A percentile compares a stretch with the other conserved stretches of the same genome.
These are phyloP conservation scores for Danio aesculapii DNA, from an alignment of 2,797 vertebrate genomes.

Conservation along the genomic window DNA sequence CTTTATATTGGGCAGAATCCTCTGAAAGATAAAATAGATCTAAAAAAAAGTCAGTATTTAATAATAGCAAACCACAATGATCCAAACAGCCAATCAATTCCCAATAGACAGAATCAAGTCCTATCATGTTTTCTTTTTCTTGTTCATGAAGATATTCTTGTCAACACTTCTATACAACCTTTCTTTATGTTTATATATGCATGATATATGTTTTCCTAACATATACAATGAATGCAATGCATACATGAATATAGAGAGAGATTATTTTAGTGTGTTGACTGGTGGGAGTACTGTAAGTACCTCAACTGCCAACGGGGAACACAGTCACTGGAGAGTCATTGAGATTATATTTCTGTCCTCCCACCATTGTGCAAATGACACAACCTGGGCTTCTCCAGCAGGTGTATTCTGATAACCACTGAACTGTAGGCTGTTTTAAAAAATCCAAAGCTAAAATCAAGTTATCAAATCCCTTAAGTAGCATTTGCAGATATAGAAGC, in stretches of 20 bases:
- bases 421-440: background rate
- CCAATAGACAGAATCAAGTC: too few relatives aligned
- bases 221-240: background rate
- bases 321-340: constrained; percentile 7
- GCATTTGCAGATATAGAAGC: background rate
- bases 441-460: background rate
- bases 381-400: background rate
- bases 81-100: too few relatives aligned
- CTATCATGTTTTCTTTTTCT: too few relatives aligned
- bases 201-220: background rate
- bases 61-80: too few relatives aligned
- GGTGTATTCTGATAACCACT: constrained; percentile 10
- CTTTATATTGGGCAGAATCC: background rate
- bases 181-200: too few relatives aligned
- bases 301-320: background rate
- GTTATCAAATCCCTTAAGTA: background rate
- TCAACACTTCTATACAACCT: too few relatives aligned
- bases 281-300: background rate
- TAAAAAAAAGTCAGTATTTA: too few relatives aligned
- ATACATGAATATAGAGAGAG: background rate
- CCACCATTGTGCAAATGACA: constrained; percentile 6
- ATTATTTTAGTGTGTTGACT: constrained; percentile 25
- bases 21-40: background rate
- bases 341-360: constrained; percentile 25
- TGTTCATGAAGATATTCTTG: too few relatives aligned